Evolutionary conservation across 2,888 invertebrate genomes (phyloP), one percentile per base, ranked within the genome.

Genomic region (Melanotus villosus): DNA sequence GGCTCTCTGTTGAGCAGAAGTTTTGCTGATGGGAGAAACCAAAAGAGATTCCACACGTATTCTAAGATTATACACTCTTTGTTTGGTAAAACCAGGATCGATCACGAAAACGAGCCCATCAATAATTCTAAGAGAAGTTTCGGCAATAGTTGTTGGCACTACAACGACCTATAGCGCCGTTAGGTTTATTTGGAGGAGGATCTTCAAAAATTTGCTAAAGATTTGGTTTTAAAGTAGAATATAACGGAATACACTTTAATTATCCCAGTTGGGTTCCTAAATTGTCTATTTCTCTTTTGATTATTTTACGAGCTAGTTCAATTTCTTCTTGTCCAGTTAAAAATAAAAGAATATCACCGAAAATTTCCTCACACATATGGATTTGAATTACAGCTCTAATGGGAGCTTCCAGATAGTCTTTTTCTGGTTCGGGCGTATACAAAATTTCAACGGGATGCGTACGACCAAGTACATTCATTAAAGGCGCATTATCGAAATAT

Each of bases 21-120:
- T 99, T 87, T 99, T 99, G 81, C 98, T 98, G 75, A 99, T 99
- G 0, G 99, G 98, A 0, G 99, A 98, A 6, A 99, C 99, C 0
- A 99, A 86, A n/a, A 99, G 88, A 1, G 98, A 99, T 85, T 99
- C 99, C 2, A 99, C 99, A 64, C 99, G 91, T 75, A 89, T 88
- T 73, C 88, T 83, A 1, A 89, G 88, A 84, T 89, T 88, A 76
- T 89, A 89, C 0, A 93, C 96, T 87, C 99, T 99, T 84, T 99
- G 99, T 82, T 99, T 99, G 0, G 99, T 97, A 86, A 99, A 99
- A 7, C 99, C 99, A 0, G 99, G 99, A 86, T 99, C 99, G 80
- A 99, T 99, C 7, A 99, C 99, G 83, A 98, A 99, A 9, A 99
- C 99, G 0, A 99, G 98, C 52, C 99, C 99, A 80, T 99, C 99